A percentile compares a stretch with the other conserved stretches of the same genome.
Evolutionary conservation across 2,113 vertebrate species (phyloP).

Genomic region (Cavia aperea): DNA sequence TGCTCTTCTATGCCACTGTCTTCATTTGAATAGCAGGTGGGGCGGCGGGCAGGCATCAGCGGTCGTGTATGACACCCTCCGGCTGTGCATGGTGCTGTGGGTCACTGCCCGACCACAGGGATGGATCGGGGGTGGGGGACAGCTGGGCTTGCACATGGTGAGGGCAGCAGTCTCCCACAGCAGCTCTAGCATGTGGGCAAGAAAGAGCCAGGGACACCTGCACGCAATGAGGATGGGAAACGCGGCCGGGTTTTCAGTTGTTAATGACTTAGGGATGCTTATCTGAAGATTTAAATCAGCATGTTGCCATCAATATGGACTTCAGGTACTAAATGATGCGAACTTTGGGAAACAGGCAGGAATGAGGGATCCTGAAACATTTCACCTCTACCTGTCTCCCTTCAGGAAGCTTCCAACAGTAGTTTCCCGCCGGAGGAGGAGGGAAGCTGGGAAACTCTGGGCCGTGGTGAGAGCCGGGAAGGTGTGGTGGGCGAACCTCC

Average conservation of each 20-base stretch:
- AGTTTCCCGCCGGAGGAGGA: no score
- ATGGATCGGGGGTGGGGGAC: conserved; percentile 35
- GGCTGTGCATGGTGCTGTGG: conserved; percentile 42
- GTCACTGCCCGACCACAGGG: not conserved
- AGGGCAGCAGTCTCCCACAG: conserved; percentile 44
- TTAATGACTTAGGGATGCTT: not conserved
- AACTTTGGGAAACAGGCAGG: not conserved
- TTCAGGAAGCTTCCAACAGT: fast-evolving
- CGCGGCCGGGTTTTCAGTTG: not conserved
- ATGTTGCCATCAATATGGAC: not conserved
- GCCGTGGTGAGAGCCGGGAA: fast-evolving
- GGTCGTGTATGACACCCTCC: conserved; percentile 28
- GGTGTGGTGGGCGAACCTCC: fast-evolving
- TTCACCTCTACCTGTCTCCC: fast-evolving
- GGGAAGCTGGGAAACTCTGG: not conserved
- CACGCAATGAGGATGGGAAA: not conserved
- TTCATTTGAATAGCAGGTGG: conserved; percentile 52
- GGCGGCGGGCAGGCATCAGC: not conserved
- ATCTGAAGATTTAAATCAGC: conserved; percentile 3
- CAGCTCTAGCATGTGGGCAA: not conserved
- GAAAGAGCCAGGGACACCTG: not conserved
- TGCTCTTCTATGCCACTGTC: not conserved
- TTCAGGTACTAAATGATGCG: not conserved
- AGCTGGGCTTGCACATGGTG: conserved; percentile 2
- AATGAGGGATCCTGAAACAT: fast-evolving